Conservation (phyloP, 2,888 invertebrate genomes). For the Bhutanitis thaidina region DNA sequence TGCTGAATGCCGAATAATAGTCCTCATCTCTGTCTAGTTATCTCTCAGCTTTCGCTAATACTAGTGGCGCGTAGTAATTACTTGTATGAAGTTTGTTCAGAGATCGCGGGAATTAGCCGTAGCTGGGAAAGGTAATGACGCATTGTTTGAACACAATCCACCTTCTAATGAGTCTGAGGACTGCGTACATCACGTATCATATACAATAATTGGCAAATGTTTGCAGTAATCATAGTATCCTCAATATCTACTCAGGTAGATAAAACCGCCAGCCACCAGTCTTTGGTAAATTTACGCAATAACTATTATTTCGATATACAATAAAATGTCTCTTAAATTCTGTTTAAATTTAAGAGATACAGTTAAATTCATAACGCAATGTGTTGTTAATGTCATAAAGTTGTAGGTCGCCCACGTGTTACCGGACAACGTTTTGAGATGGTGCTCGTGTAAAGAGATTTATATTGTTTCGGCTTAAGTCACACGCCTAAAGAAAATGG, state of each 20-base stretch:
- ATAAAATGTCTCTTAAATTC: background rate
- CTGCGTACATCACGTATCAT: conserved; percentile 22
- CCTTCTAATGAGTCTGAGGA: conserved; percentile 41
- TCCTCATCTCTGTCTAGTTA: conserved; percentile 38
- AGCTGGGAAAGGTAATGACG: conserved; percentile 47
- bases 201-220: conserved; percentile 19
- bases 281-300: no score
- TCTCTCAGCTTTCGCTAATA: conserved; percentile 57
- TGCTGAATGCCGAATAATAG: conserved; percentile 24
- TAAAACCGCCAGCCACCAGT: no score
- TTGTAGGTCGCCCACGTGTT: conserved; percentile 11
- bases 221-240: conserved; percentile 17
- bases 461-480: conserved; percentile 9
- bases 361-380: conserved; percentile 1
- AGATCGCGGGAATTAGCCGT: conserved; percentile 50
- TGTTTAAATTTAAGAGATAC: background rate
- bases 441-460: conserved; percentile 8
- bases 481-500: conserved; percentile 14
- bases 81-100: conserved; percentile 40
- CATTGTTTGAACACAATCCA: conserved; percentile 54
- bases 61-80: conserved; percentile 44
- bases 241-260: background rate
- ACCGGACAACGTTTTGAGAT: background rate
- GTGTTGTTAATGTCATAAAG: conserved; percentile 4
- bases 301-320: background rate